phyloP scores from a whole-genome alignment of 1,140 invertebrate species.

The Battus philenor region DNA sequence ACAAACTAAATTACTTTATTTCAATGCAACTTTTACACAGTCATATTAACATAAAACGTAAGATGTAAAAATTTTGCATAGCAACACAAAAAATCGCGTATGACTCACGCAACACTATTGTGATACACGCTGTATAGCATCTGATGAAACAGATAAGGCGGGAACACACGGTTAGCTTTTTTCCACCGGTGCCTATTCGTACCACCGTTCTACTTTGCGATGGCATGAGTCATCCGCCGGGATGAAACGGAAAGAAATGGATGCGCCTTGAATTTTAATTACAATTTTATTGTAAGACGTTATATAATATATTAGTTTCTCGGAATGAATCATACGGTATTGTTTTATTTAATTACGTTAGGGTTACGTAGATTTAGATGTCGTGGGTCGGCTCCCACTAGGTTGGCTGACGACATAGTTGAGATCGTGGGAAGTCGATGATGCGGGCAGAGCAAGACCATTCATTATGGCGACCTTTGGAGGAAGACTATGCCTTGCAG shows the following conservation, averaged over 20 bases:
- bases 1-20: too few relatives aligned
- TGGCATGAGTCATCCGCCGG: conserved; percentile 46
- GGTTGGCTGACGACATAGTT: too few relatives aligned
- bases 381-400: too few relatives aligned
- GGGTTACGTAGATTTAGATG: too few relatives aligned
- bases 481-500: too few relatives aligned
- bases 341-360: too few relatives aligned
- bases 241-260: conserved; percentile 35
- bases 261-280: conserved; percentile 35
- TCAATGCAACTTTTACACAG: too few relatives aligned
- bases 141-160: conserved; percentile 71
- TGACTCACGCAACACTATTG: conserved; percentile 15
- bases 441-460: too few relatives aligned
- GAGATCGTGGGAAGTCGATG: too few relatives aligned
- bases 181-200: conserved; percentile 46
- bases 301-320: neutral
- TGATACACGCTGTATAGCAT: conserved; percentile 50
- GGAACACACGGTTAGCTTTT: conserved; percentile 57
- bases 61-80: conserved; percentile 2
- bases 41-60: too few relatives aligned
- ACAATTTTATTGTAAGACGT: neutral
- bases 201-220: conserved; percentile 61
- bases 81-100: neutral
- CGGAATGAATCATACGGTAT: conserved; percentile 10
- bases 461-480: too few relatives aligned